These are phyloP conservation scores for Scomber japonicus DNA, from an alignment of 2,113 vertebrate genomes.

Conservation along the genomic window DNA sequence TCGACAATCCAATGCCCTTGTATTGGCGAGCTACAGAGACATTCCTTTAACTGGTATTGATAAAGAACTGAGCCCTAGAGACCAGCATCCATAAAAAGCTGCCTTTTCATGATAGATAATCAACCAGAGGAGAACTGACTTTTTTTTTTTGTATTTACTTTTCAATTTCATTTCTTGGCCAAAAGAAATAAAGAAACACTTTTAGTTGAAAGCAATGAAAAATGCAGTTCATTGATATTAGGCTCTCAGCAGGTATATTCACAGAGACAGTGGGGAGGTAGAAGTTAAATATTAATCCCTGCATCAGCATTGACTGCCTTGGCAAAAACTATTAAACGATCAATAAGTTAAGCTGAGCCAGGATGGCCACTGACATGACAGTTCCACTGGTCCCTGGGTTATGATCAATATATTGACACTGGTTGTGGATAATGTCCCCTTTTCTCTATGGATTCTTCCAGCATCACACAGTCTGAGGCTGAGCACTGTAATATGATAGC, in stretches of 20 bases:
- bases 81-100: conserved; percentile 36
- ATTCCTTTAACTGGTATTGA: conserved; percentile 52
- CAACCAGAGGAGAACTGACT: not conserved
- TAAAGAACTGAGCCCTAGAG: conserved; percentile 22
- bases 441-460: conserved; percentile 8
- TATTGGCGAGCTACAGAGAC: conserved; percentile 47
- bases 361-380: conserved; percentile 53
- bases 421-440: conserved; percentile 38
- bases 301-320: conserved; percentile 60
- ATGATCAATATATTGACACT: conserved; percentile 68
- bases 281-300: conserved; percentile 49
- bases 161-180: not conserved
- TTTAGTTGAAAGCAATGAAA: conserved; percentile 8
- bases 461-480: conserved; percentile 13
- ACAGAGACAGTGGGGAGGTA: conserved; percentile 1
- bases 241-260: conserved; percentile 8
- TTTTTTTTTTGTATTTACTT: conserved; percentile 6
- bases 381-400: conserved; percentile 36
- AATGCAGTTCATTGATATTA: not conserved
- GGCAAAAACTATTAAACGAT: conserved; percentile 70
- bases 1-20: conserved; percentile 48
- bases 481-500: conserved; percentile 51
- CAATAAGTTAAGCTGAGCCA: conserved; percentile 65
- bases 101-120: conserved; percentile 16
- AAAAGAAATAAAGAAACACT: not conserved